Base-by-base conservation (phyloP, 2,113 vertebrate species). In the Silurus asotus region DNA sequence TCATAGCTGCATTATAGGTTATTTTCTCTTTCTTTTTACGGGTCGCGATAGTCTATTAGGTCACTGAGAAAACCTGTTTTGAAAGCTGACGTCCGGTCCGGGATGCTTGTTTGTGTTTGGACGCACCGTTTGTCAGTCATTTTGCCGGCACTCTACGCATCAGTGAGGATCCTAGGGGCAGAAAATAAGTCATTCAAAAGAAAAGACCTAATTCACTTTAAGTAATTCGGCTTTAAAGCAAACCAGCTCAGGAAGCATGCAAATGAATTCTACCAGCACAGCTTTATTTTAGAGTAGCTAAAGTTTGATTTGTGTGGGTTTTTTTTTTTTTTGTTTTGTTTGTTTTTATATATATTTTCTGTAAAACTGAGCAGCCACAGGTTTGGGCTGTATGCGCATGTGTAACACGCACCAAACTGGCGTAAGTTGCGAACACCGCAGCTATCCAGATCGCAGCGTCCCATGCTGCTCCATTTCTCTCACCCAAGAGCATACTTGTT, bases 401-500 rank as follows among this genome's bases (percentile, higher is more conserved):
- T 67, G 70, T 56, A 11, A 56, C 14, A 0, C 4, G 6, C 20
- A 13, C 49, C 49, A 55, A 70, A 70, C 14, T 17, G 28, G 72
- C 9, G 3, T 56, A 45, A 45, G 55, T 9, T 11, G 19, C 15
- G 37, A 64, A 62, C 4, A 37, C 20, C 17, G 28, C 55, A 74
- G 69, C 25, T 37, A 25, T 56, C 14, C 45, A 76, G 70, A 17
- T 62, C 45, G 58, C 53, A 83, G 64, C 19, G 28, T 45, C 53
- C 53, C 45, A 17, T 37, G 74, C n/a, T 69, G 51, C 84, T 70
- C 28, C 5, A 14, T 77, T 8, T 76, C 45, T 11, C 49, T 28
- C 51, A 3, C 51, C 64, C 67, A 3, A 4, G 64, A 81, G 77
- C 76, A 72, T 80, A 19, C 10, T n/a, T 58, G 61, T 85, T 85